Base-by-base conservation (phyloP, 2,888 invertebrate species). In the Pristionchus entomophagus region DNA sequence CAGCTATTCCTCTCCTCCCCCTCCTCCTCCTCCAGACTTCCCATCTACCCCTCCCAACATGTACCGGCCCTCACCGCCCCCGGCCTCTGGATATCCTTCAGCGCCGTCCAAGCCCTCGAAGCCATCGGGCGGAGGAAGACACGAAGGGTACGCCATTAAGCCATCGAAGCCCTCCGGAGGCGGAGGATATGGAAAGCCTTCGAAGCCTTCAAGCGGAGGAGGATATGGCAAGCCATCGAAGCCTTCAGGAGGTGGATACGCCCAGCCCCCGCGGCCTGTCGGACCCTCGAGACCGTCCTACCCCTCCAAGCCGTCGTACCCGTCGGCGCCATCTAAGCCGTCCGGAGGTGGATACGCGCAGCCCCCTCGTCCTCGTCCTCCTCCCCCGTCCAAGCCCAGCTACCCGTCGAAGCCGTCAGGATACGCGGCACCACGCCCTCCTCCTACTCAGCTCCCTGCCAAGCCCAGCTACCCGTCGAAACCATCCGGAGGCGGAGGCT, bases 151-250 rank as follows among this genome's bases (percentile, higher is more conserved):
- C 26, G 77, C 77, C 41, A 29, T 5, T 17, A 26, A 6, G n/a
- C 78, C 78, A 14, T 51, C 49, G 5, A 77, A 73, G 41, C 26
- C 77, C 14, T 77, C 77, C 3, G 77, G 77, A 38, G 73, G 73
- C 26, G 56, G n/a, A 45, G 45, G 62, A 62, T 65, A 65, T 19
- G 26, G 5, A 22, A n/a, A 17, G 56, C 69, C 38, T 14, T 41
- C 38, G 8, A 73, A 73, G 41, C 41, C 69, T 17, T 73, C 69
- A 8, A n/a, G 69, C 0, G 69, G 38, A 2, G 65, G 38, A 35
- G 17, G 69, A 5, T 73, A 73, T 29, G 69, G 41, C 6, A 29
- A 29, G 62, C 62, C 62, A 1, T n/a, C 69, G 14, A n/a, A 22
- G 41, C 69, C 69, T 41, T 41, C 69, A 2, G 41, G 41, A n/a